Conservation (phyloP, 2,797 vertebrate genomes). For the Lacerta agilis region DNA sequence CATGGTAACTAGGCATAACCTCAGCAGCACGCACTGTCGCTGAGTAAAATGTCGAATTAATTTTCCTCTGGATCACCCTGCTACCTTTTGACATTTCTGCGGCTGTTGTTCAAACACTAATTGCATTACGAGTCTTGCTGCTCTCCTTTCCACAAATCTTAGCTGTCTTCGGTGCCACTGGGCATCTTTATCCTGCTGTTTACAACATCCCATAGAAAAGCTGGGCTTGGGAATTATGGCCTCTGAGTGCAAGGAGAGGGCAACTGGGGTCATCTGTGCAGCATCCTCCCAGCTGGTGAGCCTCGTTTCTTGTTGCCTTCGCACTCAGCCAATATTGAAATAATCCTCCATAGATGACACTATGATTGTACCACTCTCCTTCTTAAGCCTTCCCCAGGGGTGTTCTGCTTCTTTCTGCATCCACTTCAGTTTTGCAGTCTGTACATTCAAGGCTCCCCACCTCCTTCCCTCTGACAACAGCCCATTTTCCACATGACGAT, state of each 20-base stretch:
- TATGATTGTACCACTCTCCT: too few relatives aligned
- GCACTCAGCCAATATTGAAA: neutral
- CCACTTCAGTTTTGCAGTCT: neutral
- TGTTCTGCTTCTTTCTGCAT: neutral
- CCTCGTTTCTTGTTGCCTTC: neutral
- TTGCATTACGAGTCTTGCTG: neutral
- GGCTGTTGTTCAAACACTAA: conserved; percentile 18
- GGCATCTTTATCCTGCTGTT: neutral
- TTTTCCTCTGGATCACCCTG: neutral
- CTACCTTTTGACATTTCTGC: conserved; percentile 17
- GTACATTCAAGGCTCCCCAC: neutral
- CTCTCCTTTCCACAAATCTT: neutral
- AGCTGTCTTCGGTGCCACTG: neutral
- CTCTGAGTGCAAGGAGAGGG: neutral
- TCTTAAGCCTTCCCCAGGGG: neutral
- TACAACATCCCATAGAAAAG: accelerated
- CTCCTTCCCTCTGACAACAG: neutral
- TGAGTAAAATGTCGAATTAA: accelerated
- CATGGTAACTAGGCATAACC: neutral
- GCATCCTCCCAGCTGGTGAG: neutral
- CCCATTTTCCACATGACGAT: too few relatives aligned
- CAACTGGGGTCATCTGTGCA: accelerated
- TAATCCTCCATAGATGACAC: too few relatives aligned
- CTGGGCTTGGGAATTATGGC: accelerated
- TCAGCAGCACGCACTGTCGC: neutral